phyloP scores from a whole-genome alignment of 1,140 invertebrate genomes.

The Lucilia cuprina region DNA sequence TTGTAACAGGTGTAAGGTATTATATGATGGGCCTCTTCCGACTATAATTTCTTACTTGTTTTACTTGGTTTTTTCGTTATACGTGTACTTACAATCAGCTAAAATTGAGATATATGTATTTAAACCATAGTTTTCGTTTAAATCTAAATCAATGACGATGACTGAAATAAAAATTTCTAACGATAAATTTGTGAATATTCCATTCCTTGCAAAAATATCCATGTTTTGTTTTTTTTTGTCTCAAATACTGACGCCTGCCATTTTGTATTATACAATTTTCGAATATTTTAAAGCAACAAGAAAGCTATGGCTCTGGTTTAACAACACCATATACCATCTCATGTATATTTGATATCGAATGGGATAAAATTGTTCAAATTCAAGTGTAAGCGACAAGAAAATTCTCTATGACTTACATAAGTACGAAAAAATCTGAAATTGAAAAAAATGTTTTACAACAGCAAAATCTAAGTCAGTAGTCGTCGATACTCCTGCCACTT shows the following conservation, averaged over 20 bases:
- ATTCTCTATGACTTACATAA: background rate
- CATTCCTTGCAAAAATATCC: background rate
- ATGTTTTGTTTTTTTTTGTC: background rate
- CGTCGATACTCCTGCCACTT: background rate
- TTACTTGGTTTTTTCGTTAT: too few relatives aligned
- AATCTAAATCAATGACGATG: background rate
- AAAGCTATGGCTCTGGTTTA: background rate
- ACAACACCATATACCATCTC: too few relatives aligned
- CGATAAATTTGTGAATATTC: conserved; percentile 20
- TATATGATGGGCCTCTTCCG: too few relatives aligned
- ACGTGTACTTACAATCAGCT: too few relatives aligned
- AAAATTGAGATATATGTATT: background rate
- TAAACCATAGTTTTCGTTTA: background rate
- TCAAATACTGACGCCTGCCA: background rate
- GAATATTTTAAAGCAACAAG: background rate
- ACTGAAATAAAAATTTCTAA: background rate
- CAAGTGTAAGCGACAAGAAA: conserved; percentile 15
- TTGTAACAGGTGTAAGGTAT: too few relatives aligned
- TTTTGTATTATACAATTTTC: background rate
- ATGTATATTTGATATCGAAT: background rate
- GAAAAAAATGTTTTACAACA: background rate
- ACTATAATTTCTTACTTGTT: too few relatives aligned
- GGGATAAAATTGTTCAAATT: conserved; percentile 22
- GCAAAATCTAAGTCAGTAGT: conserved; percentile 28
- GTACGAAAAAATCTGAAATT: background rate